These are phyloP conservation scores for human DNA, from an alignment of 2,113 vertebrate genomes.

Conservation along the genomic window GRCh38 chr16:68770501-68771000, in stretches of 20 bases:
- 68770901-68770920: not conserved
- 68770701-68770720: not conserved
- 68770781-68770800: not conserved
- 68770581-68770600: not conserved
- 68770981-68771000: not conserved
- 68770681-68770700: not conserved
- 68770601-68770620: not conserved
- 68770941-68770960: not conserved
- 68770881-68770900: not conserved
- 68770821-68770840: not conserved
- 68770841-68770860: not conserved
- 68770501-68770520: not conserved
- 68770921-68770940: not conserved
- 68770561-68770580: not conserved
- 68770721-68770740: not conserved
- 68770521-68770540: not conserved
- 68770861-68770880: not conserved
- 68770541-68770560: not conserved
- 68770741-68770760: not conserved
- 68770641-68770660: not conserved
- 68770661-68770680: no score
- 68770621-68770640: not conserved
- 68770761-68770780: not conserved
- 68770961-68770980: not conserved
- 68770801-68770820: not conserved